Percentiles rank a stretch among this genome's conserved stretches.
Evolutionary conservation across 1,140 invertebrate species (phyloP).

Genomic region (Onthophagus taurus): DNA sequence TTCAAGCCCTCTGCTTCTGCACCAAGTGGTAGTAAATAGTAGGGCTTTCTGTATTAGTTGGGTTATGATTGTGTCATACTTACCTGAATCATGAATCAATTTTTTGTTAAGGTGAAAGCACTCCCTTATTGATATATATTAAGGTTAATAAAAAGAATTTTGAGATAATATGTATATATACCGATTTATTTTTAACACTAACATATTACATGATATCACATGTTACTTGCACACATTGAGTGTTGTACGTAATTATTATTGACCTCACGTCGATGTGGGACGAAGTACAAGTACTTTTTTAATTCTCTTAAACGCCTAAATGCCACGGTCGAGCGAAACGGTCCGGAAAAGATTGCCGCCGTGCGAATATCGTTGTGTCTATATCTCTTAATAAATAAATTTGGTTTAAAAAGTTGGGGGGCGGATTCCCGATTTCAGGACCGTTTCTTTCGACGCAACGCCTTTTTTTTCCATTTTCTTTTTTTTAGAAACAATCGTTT

Average conservation of each 20-base stretch:
- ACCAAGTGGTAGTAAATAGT: too few relatives aligned
- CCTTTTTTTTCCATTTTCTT: too few relatives aligned
- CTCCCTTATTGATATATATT: too few relatives aligned
- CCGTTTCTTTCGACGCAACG: too few relatives aligned
- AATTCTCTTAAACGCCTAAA: too few relatives aligned
- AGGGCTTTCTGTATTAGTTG: too few relatives aligned
- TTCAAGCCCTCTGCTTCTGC: too few relatives aligned
- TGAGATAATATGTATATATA: constrained; percentile 40
- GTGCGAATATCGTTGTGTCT: constrained; percentile 10
- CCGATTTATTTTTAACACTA: constrained; percentile 41
- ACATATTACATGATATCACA: constrained; percentile 42
- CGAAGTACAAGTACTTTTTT: constrained; percentile 32
- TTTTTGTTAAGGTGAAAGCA: too few relatives aligned
- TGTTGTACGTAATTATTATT: constrained; percentile 41
- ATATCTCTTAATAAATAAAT: constrained; percentile 10
- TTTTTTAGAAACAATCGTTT: constrained; percentile 15
- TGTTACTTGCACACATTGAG: constrained; percentile 40
- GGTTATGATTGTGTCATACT: too few relatives aligned
- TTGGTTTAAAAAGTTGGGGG: background rate
- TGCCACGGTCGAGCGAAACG: too few relatives aligned
- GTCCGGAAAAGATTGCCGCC: too few relatives aligned
- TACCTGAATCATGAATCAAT: too few relatives aligned
- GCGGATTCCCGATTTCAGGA: background rate
- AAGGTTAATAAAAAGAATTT: constrained; percentile 36
- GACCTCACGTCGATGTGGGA: constrained; percentile 39